Base-by-base conservation (phyloP, 2,888 invertebrate genomes). In the Sthenelais limicola region DNA sequence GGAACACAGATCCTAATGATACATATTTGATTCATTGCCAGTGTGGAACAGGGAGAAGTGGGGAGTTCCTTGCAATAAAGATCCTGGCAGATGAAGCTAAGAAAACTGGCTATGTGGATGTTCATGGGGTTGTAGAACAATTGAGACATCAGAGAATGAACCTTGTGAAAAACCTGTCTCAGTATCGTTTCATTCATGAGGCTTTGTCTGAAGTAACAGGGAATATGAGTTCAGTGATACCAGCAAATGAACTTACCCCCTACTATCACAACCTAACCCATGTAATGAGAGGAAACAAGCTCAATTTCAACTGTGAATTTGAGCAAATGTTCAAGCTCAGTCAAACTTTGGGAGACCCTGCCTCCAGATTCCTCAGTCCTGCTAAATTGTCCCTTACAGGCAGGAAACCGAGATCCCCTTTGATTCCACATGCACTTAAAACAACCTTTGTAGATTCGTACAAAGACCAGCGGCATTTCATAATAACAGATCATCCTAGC, bases 121-220 rank as follows among this genome's bases (percentile, higher is more conserved):
- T 79, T 28, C 49, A 47, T 7, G 21, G 5, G n/a, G 21, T 24
- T n/a, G 58, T 48, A 7, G 21, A 47, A 21, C 21, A 0, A 18
- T 72, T 78, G 18, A 35, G 73, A 1, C 26, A 62, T 9, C 76
- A 79, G 26, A 70, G 79, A 21, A 26, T 49, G 7, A 52, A 68
- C 28, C 51, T 77, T 52, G 69, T 79, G 35, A 69, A 72, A 26
- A 67, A 67, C 3, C 24, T 74, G 12, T 30, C 38, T 9, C 78
- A 79, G 71, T 78, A 77, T 54, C 43, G 66, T 18, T 76, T 78
- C 69, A 51, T 79, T 12, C 74, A 78, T 56, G 69, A 72, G 43
- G 38, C 62, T 4, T 18, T 62, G 33, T 35, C 4, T 18, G 26
- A 38, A 7, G 62, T 28, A 1, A 35, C 43, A 3, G 26, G 62